Base-by-base conservation (phyloP, 2,888 invertebrate genomes). In the Plebejus anna region DNA sequence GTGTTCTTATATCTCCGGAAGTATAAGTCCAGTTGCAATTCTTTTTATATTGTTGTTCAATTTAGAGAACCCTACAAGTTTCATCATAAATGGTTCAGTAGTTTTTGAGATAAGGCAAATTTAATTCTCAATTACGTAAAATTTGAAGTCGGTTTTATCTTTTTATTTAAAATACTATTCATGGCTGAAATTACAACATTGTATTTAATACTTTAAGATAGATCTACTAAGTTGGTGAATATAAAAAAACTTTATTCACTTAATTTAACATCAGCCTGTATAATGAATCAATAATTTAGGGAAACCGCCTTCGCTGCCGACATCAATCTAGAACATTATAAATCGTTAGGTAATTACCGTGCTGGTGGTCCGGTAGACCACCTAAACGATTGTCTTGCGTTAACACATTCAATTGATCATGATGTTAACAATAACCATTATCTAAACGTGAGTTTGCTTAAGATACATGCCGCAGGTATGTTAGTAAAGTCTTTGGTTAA, bases 361-460 rank as follows among this genome's bases (percentile, higher is more conserved):
- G 81, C 87, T 88, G 88, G 89, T 89, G 88, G 89, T 89, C 89
- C 80, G 81, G 80, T 76, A 81, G 89, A 88, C 88, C 89, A 90
- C 88, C 88, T 81, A 86, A 89, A 83, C 80, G 82, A 82, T 83
- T 82, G 83, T 81, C 81, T 80, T 81, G 82, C 82, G 81, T 84
- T 85, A 82, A 83, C 81, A 83, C 82, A 83, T 79, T 81, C 81
- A 83, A 83, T 79, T 79, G 83, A 84, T 84, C 86, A 86, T 80
- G 72, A 86, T 80, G 72, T 75, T 77, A 75, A 77, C 61, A 72
- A 71, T 77, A 77, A 32, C 55, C 75, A 76, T 47, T 61, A 73
- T 73, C 71, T 72, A 11, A 71, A 22, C 72, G 47, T 72, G 22
- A 42, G 28, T 47, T 72, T 72, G 47, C 47, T 28, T 72, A 55